A percentile compares a stretch with the other conserved stretches of the same genome.
These are phyloP conservation scores for Columbina picui DNA, from an alignment of 2,113 vertebrate species.

Conservation along the genomic window DNA sequence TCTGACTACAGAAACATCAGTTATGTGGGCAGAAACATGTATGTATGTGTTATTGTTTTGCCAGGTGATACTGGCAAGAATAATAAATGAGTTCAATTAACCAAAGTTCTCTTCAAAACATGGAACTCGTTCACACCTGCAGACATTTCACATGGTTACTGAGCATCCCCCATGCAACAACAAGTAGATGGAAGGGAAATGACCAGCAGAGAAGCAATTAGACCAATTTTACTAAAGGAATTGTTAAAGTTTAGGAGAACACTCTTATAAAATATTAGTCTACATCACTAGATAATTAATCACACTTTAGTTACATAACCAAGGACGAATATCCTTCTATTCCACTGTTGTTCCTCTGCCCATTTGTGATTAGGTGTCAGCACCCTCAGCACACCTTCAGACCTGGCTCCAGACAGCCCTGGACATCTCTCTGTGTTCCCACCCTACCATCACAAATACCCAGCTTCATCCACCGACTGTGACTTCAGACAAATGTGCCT, in stretches of 20 bases:
- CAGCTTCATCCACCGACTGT: not conserved
- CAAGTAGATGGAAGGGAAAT: not conserved
- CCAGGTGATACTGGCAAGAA: not conserved
- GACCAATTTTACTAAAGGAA: not conserved
- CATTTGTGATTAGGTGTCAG: not conserved
- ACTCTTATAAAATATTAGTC: not conserved
- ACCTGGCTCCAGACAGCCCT: not conserved
- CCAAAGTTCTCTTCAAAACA: not conserved
- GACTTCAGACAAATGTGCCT: not conserved
- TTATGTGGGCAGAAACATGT: not conserved
- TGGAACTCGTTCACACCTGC: not conserved
- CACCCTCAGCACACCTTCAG: not conserved
- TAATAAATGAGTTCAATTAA: not conserved
- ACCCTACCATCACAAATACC: rapidly evolving
- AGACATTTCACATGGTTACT: not conserved
- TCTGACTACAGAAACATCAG: not conserved
- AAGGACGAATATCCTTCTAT: not conserved
- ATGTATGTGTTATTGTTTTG: not conserved
- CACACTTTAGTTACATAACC: not conserved
- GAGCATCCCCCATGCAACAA: not conserved
- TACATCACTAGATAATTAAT: not conserved
- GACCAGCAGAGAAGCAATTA: not conserved
- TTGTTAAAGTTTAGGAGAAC: not conserved
- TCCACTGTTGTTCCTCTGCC: not conserved
- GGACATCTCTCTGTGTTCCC: not conserved